A percentile compares a stretch with the other conserved stretches of the same genome.
These are phyloP conservation scores for Drosophila aff. DNA, from an alignment of 1,140 invertebrate genomes.

Conservation along the genomic window DNA sequence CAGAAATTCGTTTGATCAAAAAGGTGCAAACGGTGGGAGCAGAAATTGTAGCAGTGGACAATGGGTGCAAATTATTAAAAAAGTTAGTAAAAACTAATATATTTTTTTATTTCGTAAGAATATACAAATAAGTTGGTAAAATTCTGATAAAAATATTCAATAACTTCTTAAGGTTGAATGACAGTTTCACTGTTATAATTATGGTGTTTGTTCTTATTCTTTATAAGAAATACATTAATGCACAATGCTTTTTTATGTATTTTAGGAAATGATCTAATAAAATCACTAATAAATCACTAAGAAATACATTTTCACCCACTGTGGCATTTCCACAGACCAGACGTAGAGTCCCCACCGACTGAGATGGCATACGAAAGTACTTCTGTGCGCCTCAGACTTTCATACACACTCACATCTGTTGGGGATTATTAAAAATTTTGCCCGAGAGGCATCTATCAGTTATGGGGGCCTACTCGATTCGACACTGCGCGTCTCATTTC, in stretches of 20 bases:
- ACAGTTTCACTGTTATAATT: no score
- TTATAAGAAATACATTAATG: no score
- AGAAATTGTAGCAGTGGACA: background rate
- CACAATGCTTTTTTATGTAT: background rate
- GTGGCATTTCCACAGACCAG: background rate
- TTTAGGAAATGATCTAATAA: background rate
- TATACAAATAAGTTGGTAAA: no score
- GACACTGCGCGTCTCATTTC: constrained; percentile 72
- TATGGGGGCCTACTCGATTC: constrained; percentile 51
- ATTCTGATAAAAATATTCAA: no score
- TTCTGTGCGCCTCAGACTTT: background rate
- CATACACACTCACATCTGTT: constrained; percentile 9
- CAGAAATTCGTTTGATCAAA: constrained; percentile 13
- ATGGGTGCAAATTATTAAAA: no score
- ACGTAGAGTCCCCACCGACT: background rate
- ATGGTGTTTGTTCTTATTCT: no score
- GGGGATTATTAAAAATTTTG: constrained; percentile 78
- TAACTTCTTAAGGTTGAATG: no score
- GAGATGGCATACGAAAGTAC: constrained; percentile 11
- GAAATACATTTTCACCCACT: background rate
- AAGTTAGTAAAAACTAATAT: no score
- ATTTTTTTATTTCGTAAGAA: no score
- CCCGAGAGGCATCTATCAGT: constrained; percentile 75
- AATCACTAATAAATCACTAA: background rate
- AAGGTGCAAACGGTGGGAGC: background rate